Conservation (phyloP, 2,888 invertebrate species). For the Diaphora mendica region DNA sequence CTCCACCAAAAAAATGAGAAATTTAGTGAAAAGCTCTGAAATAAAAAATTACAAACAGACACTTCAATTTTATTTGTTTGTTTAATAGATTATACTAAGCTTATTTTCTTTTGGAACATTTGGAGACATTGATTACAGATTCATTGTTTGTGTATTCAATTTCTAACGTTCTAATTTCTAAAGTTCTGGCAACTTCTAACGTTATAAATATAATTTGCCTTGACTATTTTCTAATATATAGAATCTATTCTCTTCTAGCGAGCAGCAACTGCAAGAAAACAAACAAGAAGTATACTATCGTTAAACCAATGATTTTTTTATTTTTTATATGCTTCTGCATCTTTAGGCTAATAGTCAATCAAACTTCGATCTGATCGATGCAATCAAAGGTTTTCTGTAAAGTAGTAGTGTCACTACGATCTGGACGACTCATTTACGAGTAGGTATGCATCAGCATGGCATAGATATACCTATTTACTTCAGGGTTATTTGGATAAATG, state of each 20-base stretch:
- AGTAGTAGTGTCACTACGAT: too few species aligned
- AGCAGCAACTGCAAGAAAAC: background rate
- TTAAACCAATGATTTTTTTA: background rate
- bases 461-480: conserved; percentile 50
- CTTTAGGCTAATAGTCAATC: too few species aligned
- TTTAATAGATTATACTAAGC: background rate
- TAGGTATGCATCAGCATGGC: too few species aligned
- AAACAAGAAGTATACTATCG: background rate
- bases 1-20: too few species aligned
- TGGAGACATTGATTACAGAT: background rate
- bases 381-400: too few species aligned
- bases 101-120: background rate
- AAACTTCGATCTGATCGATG: too few species aligned
- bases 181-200: background rate
- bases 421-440: too few species aligned
- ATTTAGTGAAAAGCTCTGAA: too few species aligned
- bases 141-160: background rate
- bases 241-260: too few species aligned
- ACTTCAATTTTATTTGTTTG: too few species aligned
- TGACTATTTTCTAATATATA: background rate
- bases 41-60: too few species aligned
- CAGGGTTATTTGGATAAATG: conserved; percentile 64
- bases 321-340: background rate
- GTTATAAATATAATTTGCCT: background rate
- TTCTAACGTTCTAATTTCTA: too few species aligned